phyloP scores from a whole-genome alignment of 2,797 vertebrate genomes.

The Sebastes kiyomatsui region DNA sequence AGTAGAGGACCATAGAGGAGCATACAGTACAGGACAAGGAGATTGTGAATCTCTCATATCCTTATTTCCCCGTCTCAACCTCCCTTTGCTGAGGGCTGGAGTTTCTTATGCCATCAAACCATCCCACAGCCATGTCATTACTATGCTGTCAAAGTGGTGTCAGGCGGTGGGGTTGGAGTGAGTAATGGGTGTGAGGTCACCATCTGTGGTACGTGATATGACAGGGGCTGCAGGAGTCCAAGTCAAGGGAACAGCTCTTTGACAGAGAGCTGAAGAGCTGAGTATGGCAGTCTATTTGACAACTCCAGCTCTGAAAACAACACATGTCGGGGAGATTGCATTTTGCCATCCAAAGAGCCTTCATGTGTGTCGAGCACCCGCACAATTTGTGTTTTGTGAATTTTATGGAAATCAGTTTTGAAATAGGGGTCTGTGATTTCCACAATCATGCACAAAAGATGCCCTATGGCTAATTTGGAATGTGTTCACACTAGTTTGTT shows the following conservation, averaged over 20 bases:
- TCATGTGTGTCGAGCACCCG: conserved; percentile 6
- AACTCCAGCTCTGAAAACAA: conserved; percentile 46
- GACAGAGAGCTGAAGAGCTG: conserved; percentile 65
- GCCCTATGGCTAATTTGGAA: conserved; percentile 6
- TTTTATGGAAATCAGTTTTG: conserved; percentile 22
- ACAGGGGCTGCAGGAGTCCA: conserved; percentile 69
- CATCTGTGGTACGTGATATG: conserved; percentile 77
- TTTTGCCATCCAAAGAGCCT: conserved; percentile 14
- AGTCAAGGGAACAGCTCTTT: conserved; percentile 69
- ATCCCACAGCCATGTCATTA: conserved; percentile 65
- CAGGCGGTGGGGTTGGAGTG: conserved; percentile 66
- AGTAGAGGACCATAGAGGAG: conserved; percentile 7
- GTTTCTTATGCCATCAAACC: conserved; percentile 73
- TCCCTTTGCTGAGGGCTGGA: conserved; percentile 52
- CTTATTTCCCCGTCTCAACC: conserved; percentile 57
- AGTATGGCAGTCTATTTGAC: conserved; percentile 50
- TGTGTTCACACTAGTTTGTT: not conserved
- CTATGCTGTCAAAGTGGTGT: conserved; percentile 73
- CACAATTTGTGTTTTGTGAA: conserved; percentile 1
- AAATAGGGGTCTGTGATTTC: conserved; percentile 23
- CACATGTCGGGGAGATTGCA: conserved; percentile 18
- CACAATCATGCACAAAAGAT: conserved; percentile 18
- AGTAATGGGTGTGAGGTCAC: conserved; percentile 78
- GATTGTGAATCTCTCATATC: conserved; percentile 44
- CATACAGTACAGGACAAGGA: conserved; percentile 18